These are phyloP conservation scores for Meda fulgida DNA, from an alignment of 2,797 vertebrate genomes.

Conservation along the genomic window DNA sequence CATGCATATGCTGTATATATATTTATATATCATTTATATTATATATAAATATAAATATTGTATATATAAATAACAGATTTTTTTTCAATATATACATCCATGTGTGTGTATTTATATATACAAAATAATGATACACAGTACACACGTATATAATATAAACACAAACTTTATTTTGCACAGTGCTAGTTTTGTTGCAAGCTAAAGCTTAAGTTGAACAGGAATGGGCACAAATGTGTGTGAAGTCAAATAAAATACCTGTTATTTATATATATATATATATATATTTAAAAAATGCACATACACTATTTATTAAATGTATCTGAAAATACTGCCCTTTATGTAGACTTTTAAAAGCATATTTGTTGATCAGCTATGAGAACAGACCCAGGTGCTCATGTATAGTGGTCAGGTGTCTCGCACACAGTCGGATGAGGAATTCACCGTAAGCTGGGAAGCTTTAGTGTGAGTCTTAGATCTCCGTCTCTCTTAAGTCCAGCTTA, in stretches of 20 bases:
- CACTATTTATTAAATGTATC: not conserved
- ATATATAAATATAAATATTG: no score
- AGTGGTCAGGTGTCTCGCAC: slow-evolving; percentile 52
- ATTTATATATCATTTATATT: no score
- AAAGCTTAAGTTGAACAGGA: not conserved
- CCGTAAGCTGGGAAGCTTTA: slow-evolving; percentile 42
- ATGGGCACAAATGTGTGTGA: not conserved
- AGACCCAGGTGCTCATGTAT: not conserved
- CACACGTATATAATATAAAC: no score
- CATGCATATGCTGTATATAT: no score
- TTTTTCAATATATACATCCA: no score
- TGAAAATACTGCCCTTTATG: not conserved
- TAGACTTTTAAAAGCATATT: not conserved
- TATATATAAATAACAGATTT: no score
- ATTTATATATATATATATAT: not conserved
- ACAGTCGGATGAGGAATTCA: slow-evolving; percentile 23
- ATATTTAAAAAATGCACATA: not conserved
- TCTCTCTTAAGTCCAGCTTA: slow-evolving; percentile 54
- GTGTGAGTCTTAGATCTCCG: slow-evolving; percentile 39
- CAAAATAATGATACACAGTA: no score
- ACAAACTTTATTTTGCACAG: no score
- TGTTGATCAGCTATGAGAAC: not conserved
- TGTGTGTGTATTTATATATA: no score
- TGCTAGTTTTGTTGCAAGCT: no score
- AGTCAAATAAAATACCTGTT: not conserved